These are phyloP conservation scores for Cephalopholis sonnerati DNA, from an alignment of 2,113 vertebrate species.

Conservation along the genomic window DNA sequence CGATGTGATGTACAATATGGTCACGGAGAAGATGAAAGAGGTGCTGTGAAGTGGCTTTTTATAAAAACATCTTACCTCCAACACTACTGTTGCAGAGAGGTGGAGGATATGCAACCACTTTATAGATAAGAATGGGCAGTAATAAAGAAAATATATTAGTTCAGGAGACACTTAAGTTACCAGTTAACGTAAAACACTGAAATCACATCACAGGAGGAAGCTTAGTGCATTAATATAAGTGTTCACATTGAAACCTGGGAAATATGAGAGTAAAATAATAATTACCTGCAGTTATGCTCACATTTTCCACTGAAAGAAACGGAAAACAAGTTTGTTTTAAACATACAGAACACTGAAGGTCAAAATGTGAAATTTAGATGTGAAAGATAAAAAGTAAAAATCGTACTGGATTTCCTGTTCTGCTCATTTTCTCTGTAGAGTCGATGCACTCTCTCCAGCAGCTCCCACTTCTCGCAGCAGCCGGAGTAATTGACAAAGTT, in stretches of 20 bases:
- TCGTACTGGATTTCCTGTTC: slow-evolving; percentile 93
- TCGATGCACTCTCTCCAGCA: slow-evolving; percentile 95
- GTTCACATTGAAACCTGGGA: neutral
- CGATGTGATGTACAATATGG: neutral
- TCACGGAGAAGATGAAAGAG: slow-evolving; percentile 33
- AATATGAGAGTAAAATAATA: neutral
- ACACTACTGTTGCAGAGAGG: slow-evolving; percentile 82
- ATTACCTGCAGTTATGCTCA: slow-evolving; percentile 86
- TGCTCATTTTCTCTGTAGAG: slow-evolving; percentile 94
- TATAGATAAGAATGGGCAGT: slow-evolving; percentile 54
- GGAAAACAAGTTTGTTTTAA: neutral
- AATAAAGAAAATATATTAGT: slow-evolving; percentile 62
- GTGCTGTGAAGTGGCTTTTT: slow-evolving; percentile 24
- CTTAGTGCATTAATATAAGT: neutral
- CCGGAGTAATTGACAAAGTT: slow-evolving; percentile 99
- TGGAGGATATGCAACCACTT: slow-evolving; percentile 86
- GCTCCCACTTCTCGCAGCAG: slow-evolving; percentile 99
- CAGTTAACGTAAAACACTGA: slow-evolving; percentile 8
- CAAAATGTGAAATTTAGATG: neutral
- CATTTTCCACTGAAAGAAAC: slow-evolving; percentile 85
- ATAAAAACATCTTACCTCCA: slow-evolving; percentile 80
- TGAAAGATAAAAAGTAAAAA: neutral
- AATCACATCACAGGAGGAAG: neutral
- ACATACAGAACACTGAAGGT: neutral
- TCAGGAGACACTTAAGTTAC: neutral